These are phyloP conservation scores for Megaceryle alcyon DNA, from an alignment of 2,797 vertebrate species.

Conservation along the genomic window DNA sequence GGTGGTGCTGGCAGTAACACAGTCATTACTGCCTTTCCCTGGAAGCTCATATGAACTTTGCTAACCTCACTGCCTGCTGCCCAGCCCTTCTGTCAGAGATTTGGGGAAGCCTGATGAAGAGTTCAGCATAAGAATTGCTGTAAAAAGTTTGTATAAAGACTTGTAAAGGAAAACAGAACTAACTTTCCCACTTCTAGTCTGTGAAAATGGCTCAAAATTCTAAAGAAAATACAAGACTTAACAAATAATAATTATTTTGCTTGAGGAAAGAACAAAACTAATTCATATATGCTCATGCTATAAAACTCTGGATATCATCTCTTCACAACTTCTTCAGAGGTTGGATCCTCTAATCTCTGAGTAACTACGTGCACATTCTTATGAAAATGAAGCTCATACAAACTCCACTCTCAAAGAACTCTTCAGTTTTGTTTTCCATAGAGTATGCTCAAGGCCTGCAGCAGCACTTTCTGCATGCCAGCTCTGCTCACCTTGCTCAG, in stretches of 20 bases:
- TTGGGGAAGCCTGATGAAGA: background rate
- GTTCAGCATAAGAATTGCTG: background rate
- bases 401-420: background rate
- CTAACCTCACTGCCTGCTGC: background rate
- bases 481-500: background rate
- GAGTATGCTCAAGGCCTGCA: background rate
- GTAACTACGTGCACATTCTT: rapidly evolving
- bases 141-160: background rate
- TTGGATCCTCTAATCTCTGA: background rate
- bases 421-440: background rate
- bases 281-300: background rate
- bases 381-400: background rate
- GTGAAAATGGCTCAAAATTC: background rate
- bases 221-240: background rate
- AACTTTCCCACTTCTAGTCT: no score
- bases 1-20: background rate
- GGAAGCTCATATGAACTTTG: background rate
- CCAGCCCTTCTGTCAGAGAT: background rate
- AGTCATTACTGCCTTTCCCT: background rate
- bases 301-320: background rate
- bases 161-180: background rate
- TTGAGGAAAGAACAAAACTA: background rate
- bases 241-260: background rate
- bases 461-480: background rate
- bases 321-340: background rate